Evolutionary conservation across 92 coral and sea anemone species (phyloP), one percentile per base, ranked within the genome.

Genomic region (Umimayanthus chanpuru): DNA sequence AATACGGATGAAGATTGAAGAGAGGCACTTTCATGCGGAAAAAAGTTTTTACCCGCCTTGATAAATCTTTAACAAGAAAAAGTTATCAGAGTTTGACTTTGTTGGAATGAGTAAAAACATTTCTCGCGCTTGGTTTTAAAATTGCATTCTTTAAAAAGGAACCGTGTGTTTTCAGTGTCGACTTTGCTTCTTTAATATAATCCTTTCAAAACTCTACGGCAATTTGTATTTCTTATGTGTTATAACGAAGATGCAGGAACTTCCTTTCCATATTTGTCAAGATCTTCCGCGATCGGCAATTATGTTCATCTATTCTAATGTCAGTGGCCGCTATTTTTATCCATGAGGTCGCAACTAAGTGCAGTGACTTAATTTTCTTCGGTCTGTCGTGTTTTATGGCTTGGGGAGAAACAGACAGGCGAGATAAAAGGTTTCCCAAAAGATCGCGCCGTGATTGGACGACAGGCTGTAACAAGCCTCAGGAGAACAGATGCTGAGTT

Each of bases 311-410:
- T 12, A 36, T 74, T 74, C 50, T 20, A 50, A 8, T 18, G 44
- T 75, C 26, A 75, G 77, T 38, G 23, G 32, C 41, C 36, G 56
- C 89, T 93, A 93, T 93, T 93, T 95, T 86, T 61, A 85, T 90
- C 94, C 36, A 73, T 95, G 98, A 93, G 86, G 53, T 88, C 41
- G 64, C 56, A 80, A 80, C 86, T 78, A 43, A 84, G 66, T 74
- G 77, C 81, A 85, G 88, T 92, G 93, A 93, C 96, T 92, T 93
- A 86, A 93, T 90, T 53, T 88, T 85, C 68, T 65, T 73, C 90
- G 88, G 79, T 38, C 58, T 83, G 77, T 83, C 78, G 78, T 83
- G 87, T 83, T 70, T 70, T 43, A 6, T 70, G 23, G 8, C 43
- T 16, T 80, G 85, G 40, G 28, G 7, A 9, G 73, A 21, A 79